A percentile compares a stretch with the other conserved stretches of the same genome.
Evolutionary conservation across 2,113 vertebrate species (phyloP).

Genomic region (Boulengeromyrus knoepffleri): DNA sequence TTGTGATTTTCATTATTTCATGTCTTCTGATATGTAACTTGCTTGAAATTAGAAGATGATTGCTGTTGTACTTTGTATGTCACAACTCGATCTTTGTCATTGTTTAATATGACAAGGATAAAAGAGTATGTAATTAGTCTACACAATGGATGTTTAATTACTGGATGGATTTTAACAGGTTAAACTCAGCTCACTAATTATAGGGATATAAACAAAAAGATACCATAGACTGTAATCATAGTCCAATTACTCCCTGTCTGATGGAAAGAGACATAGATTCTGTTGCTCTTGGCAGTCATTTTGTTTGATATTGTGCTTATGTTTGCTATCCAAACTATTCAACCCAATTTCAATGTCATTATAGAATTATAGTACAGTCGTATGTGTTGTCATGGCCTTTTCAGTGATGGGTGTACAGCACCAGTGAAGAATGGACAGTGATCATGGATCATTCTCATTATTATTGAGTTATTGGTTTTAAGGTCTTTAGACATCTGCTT

Average conservation of each 20-base stretch:
- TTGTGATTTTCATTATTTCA: neutral
- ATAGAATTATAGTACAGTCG: neutral
- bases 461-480: neutral
- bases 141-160: neutral
- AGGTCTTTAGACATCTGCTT: neutral
- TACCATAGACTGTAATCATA: neutral
- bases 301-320: neutral
- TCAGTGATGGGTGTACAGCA: neutral
- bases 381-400: neutral
- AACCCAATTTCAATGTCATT: neutral
- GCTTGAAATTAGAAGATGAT: neutral
- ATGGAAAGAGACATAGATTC: neutral
- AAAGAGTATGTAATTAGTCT: neutral
- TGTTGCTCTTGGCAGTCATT: neutral
- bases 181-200: neutral
- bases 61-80: neutral
- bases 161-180: neutral
- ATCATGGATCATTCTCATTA: neutral
- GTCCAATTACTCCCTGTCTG: neutral
- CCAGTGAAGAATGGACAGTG: neutral
- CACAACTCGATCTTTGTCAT: neutral
- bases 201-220: neutral
- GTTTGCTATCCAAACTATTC: neutral
- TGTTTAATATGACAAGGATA: neutral
- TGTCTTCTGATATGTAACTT: neutral